Evolutionary conservation across 2,888 invertebrate genomes (phyloP), one percentile per base, ranked within the genome.

Genomic region (Altica lythri): DNA sequence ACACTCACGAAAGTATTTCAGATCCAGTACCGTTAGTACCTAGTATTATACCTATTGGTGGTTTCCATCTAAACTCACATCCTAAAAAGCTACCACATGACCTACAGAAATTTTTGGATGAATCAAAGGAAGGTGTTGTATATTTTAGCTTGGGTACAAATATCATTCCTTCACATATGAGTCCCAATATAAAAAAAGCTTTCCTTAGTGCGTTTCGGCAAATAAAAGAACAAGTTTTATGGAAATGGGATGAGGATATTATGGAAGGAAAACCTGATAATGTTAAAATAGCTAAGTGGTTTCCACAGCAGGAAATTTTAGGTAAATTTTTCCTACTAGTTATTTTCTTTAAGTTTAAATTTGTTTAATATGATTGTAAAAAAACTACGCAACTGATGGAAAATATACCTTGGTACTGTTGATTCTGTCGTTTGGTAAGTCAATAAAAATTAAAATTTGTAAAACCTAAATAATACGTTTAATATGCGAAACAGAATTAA

Each of bases 111-210:
- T 89, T 88, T 68, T 74, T 90, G 14, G 83, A 84, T 62, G 81
- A 81, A 43, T 83, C 88, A 0, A 68, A 78, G 13, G 75, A 85
- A 48, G 89, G 89, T 1, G 83, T 89, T 2, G 79, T 91, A 59
- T 86, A 83, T 67, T 86, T 92, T 54, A 90, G 86, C 71, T 83
- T 90, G 72, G 91, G 91, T 6, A 89, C 90, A 0, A 81, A 88
- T 77, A 77, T 90, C 43, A 86, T 83, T 66, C 79, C 82, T 8
- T 80, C 86, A 1, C 81, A 84, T 1, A 80, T 91, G 68, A 80
- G 85, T 0, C 68, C 75, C 12, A 79, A 83, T 0, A 86, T 83
- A 64, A 69, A 84, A 12, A 68, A 79, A 13, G 79, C 77, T 9
- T 81, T 92, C 38, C 51, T 88, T 4, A 79, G 77, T 2, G 85